Base-by-base conservation (phyloP, 2,797 vertebrate species). In the Peromyscus eremicus region DNA sequence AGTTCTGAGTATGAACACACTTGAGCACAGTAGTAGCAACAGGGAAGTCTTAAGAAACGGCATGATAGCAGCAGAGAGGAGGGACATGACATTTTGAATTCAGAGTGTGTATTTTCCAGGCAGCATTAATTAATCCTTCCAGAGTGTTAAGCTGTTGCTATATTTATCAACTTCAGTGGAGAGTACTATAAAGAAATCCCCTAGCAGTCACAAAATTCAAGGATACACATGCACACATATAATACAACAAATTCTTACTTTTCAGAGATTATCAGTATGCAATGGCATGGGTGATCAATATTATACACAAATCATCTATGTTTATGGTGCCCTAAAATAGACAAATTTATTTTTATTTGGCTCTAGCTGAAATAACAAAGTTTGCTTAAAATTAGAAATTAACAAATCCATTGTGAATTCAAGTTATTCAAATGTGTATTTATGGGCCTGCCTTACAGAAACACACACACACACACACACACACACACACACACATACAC, bases 1-100 rank as follows among this genome's bases (percentile, higher is more conserved):
- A 97, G 97, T 97, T 98, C 86, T 98, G 98, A 98, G 98, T 97
- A 97, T 87, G 97, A 98, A 92, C 91, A 98, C 85, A 97, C 92
- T 98, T 86, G 37, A 90, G 97, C 97, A 97, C 96, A 97, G 96
- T 92, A 71, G 95, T 71, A 0, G 75, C 87, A 97, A 95, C 97
- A 46, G 1, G 81, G 92, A 95, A 76, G 49, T 73, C 73, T 55
- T 91, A 93, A 91, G 70, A 83, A 89, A 92, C 25, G 89, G 68
- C 13, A 86, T 97, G 93, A 94, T 94, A 96, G 96, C 60, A 76
- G 27, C 49, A 49, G 66, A 94, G 29, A 73, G 64, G 52, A 92
- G n/a, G 52, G 82, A 82, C 55, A 70, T 40, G 66, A 29, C 12
- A 40, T 95, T 91, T 79, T 87, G 25, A 55, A 89, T 92, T 92